Evolutionary conservation across 2,797 vertebrate genomes (phyloP).

Genomic region (Typhlichthys eigenmanni): DNA sequence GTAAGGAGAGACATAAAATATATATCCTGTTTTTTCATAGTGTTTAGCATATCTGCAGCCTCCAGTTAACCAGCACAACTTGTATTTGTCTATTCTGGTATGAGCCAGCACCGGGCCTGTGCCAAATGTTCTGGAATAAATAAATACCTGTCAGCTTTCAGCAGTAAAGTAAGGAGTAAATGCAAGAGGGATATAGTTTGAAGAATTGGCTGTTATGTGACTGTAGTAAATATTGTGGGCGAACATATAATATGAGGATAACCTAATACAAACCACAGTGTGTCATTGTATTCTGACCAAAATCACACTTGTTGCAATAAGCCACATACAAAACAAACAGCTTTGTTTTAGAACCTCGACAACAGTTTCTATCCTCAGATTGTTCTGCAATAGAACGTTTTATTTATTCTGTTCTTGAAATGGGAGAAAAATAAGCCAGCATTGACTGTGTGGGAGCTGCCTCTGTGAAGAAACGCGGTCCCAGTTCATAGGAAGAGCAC

Average conservation of each 20-base stretch:
- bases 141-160: constrained; percentile 39
- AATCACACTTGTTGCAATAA: background rate
- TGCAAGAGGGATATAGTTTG: constrained; percentile 2
- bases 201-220: constrained; percentile 16
- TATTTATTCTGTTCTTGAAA: too few relatives aligned
- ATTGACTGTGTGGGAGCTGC: constrained; percentile 22
- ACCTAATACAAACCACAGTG: constrained; percentile 1
- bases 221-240: constrained; percentile 7
- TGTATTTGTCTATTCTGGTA: constrained; percentile 71
- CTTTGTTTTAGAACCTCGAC: background rate
- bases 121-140: constrained; percentile 36
- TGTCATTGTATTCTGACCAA: background rate
- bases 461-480: constrained; percentile 18
- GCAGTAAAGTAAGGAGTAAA: constrained; percentile 19
- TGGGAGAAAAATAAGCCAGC: constrained; percentile 18
- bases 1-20: constrained; percentile 79
- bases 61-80: constrained; percentile 77
- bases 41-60: constrained; percentile 82
- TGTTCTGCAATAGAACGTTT: too few relatives aligned
- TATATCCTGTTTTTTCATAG: constrained; percentile 74
- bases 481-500: constrained; percentile 18
- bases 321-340: too few relatives aligned
- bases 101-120: constrained; percentile 70
- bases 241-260: background rate
- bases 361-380: background rate